Base-by-base conservation (phyloP, 2,797 vertebrate species). In the Pogoniulus pusillus region DNA sequence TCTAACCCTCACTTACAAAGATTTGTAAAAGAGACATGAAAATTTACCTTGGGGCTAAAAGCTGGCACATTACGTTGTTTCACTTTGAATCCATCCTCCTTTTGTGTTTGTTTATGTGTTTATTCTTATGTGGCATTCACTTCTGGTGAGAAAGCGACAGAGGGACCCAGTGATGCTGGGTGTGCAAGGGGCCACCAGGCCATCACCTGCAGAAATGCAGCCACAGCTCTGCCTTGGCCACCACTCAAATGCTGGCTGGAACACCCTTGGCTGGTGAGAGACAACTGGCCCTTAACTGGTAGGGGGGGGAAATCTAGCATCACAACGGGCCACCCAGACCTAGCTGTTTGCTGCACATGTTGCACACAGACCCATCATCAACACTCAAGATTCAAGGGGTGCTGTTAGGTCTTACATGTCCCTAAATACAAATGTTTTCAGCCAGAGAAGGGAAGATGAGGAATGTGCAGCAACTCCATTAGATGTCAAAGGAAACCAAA, bases 171-270 rank as follows among this genome's bases (percentile, higher is more conserved):
- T 55, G 35, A 32, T 1, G 4, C 0, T 4, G 49, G 2, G 18
- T 1, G 1, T 2, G 3, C 1, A 4, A 82, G 69, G 34, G 60
- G 32, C 35, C 72, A 45, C 60, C 78, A 84, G 86, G 43, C 47
- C 83, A 30, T 30, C 82, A 16, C 32, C 17, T 15, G 47, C 16
- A 16, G 5, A 5, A 27, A 3, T 37, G 19, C 13, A 24, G 6
- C 4, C 0, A 2, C 55, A 53, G 37, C 3, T 0, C 20, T 7
- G 5, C 3, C 14, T 35, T 0, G 0, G 26, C 43, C 32, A 24
- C 15, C 45, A 5, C 29, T 18, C 0, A 4, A 45, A 27, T 26
- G 26, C 22, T 7, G 30, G 22, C 22, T 59, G 59, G 41, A 74
- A 49, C 7, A 10, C 16, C 57, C 39, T 4, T 7, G 16, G 54